phyloP scores from a whole-genome alignment of 30 jellyfish, hydroid and myxozoan genomes.

The Mastigias papua region DNA sequence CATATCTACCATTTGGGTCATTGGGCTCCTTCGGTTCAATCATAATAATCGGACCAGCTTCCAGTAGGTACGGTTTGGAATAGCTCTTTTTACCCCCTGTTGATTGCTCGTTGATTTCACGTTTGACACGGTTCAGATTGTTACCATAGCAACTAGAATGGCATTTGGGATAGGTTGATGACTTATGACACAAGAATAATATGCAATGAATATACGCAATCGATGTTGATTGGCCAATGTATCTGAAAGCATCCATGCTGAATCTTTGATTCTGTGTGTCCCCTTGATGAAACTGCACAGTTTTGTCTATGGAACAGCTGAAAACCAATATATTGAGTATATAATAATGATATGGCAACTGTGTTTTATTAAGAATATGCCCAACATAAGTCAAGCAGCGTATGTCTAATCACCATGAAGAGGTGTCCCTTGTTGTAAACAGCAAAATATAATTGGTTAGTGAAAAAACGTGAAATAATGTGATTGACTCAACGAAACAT shows the following conservation, averaged over 20 bases:
- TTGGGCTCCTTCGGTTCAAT: not conserved
- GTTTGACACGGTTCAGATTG: constrained; percentile 14
- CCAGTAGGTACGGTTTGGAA: constrained; percentile 33
- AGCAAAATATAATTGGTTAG: too few relatives aligned
- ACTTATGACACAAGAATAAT: constrained; percentile 53
- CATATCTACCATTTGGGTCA: too few relatives aligned
- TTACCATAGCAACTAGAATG: constrained; percentile 44
- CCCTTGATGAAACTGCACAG: constrained; percentile 19
- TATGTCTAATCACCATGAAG: too few relatives aligned
- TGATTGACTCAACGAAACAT: too few relatives aligned
- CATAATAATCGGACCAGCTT: not conserved
- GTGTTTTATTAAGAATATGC: too few relatives aligned
- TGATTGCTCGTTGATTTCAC: constrained; percentile 12
- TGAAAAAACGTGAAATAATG: too few relatives aligned
- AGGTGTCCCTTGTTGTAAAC: too few relatives aligned
- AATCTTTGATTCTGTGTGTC: constrained; percentile 13
- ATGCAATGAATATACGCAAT: constrained; percentile 50
- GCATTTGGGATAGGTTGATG: constrained; percentile 41
- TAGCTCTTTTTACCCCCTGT: not conserved
- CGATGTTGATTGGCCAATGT: constrained; percentile 30
- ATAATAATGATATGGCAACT: too few relatives aligned
- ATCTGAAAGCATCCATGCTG: constrained; percentile 45
- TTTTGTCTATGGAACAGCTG: constrained; percentile 34
- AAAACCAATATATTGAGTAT: too few relatives aligned
- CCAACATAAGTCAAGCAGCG: too few relatives aligned